Base-by-base conservation (phyloP, 2,797 vertebrate genomes). In the Paratrypauchen microcephalus region DNA sequence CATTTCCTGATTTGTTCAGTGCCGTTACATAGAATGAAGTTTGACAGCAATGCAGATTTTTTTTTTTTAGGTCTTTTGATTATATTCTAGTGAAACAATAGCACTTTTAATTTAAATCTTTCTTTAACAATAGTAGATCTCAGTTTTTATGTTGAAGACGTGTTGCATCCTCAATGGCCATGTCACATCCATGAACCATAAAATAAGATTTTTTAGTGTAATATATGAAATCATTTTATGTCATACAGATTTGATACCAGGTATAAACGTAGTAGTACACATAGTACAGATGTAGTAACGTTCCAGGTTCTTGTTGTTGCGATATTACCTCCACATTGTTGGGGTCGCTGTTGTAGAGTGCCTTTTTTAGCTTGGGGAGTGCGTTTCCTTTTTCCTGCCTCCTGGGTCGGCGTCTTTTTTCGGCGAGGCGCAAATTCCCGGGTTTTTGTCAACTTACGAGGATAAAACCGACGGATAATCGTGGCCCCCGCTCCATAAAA, bases 331-430 rank as follows among this genome's bases (percentile, higher is more conserved):
- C 60, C 60, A 3, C 12, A 45, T 7, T 0, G 5, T 24, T 15
- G 60, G 60, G 60, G 60, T 21, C 60, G 32, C 60, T 62, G 21
- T 62, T 23, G 16, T 21, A 21, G 12, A 24, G 0, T 16, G 4
- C 5, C 0, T 7, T 45, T 62, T 41, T 41, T 16, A 2, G 13
- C 18, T 62, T 21, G 39, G 36, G n/a, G 21, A 45, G 60, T 12
- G 60, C n/a, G 39, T 58, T 58, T 58, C 36, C 60, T 15, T 36
- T 39, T 62, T 62, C 36, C 60, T 41, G n/a, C 36, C 60, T 45
- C 60, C 12, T 62, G 32, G 36, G 36, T 62, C 60, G 59, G 59
- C 30, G 12, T 45, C 21, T 41, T 39, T 41, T 62, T 62, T 62
- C 36, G 13, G 6, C n/a, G 13, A 41, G n/a, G 36, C 21, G n/a